phyloP scores from a whole-genome alignment of 2,113 vertebrate species.

The rabbit (Oryctolagus cuniculus) region mOryCun1.1 NC_091432.1:7175001-7175500 shows the following conservation, averaged over 20 bases:
- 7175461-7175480: not conserved
- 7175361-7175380: not conserved
- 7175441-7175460: not conserved
- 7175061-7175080: not conserved
- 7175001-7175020: no score
- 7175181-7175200: not conserved
- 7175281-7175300: not conserved
- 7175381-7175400: not conserved
- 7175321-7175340: not conserved
- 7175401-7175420: no score
- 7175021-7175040: not conserved
- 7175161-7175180: accelerated
- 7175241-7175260: not conserved
- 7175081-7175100: not conserved
- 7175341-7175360: not conserved
- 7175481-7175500: not conserved
- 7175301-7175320: not conserved
- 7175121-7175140: not conserved
- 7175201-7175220: not conserved
- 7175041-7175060: no score
- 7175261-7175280: not conserved
- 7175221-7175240: accelerated
- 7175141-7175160: not conserved
- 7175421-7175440: not conserved
- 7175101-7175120: not conserved